A percentile compares a stretch with the other conserved stretches of the same genome.
These are phyloP conservation scores for Byasa hedistus DNA, from an alignment of 2,888 invertebrate genomes.

Conservation along the genomic window DNA sequence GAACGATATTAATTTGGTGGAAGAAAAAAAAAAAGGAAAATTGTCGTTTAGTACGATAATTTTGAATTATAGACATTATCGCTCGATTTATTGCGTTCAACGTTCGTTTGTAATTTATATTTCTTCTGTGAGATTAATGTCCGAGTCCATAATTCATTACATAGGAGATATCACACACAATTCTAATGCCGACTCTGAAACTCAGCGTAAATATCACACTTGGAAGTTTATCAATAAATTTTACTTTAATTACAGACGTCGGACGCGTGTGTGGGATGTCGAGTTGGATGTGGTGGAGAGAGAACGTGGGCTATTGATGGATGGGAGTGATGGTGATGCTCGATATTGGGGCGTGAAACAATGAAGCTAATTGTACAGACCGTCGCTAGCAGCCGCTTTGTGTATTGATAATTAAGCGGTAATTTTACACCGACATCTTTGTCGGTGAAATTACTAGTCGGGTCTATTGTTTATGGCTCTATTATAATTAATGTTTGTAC, in stretches of 20 bases:
- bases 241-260: not conserved
- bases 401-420: conserved; percentile 17
- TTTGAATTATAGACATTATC: too few species aligned
- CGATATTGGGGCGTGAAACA: conserved; percentile 15
- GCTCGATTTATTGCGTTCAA: too few species aligned
- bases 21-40: too few species aligned
- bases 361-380: conserved; percentile 16
- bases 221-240: too few species aligned
- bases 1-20: too few species aligned
- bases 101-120: too few species aligned
- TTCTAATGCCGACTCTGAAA: too few species aligned
- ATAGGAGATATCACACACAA: too few species aligned
- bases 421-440: conserved; percentile 16
- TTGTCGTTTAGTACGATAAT: too few species aligned
- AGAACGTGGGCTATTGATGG: conserved; percentile 16
- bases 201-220: too few species aligned
- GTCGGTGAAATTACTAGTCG: not conserved
- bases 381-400: conserved; percentile 12
- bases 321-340: conserved; percentile 7
- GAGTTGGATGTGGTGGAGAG: conserved; percentile 10
- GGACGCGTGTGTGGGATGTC: conserved; percentile 15
- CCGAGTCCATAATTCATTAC: too few species aligned
- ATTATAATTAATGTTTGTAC: not conserved
- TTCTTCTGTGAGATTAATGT: too few species aligned
- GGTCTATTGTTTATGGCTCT: conserved; percentile 13